Percentiles rank a stretch among this genome's conserved stretches.
Evolutionary conservation across 2,888 invertebrate genomes (phyloP).

Genomic region (Caenorhabditis auriculariae): DNA sequence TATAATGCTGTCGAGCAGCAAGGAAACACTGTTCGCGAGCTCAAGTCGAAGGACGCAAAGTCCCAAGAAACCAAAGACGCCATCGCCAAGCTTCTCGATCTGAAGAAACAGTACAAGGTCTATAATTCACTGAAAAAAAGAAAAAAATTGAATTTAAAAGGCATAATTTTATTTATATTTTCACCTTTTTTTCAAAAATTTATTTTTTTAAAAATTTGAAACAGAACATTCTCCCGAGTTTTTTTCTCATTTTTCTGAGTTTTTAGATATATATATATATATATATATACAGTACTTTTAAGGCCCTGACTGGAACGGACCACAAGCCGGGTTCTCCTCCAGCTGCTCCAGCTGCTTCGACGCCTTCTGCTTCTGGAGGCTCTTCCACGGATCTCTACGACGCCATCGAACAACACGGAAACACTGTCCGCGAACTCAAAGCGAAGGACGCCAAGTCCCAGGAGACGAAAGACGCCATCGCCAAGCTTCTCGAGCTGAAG

Average conservation of each 20-base stretch:
- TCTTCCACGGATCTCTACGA: conserved; percentile 6
- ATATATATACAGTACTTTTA: too few relatives aligned
- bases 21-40: conserved; percentile 74
- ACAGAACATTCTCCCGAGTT: too few relatives aligned
- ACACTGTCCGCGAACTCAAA: conserved; percentile 74
- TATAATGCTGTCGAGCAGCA: conserved; percentile 63
- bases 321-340: conserved; percentile 44
- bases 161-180: too few relatives aligned
- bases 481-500: conserved; percentile 74
- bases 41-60: conserved; percentile 68
- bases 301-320: conserved; percentile 71
- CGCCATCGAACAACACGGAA: conserved; percentile 68
- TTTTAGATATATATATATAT: too few relatives aligned
- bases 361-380: conserved; percentile 4
- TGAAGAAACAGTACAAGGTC: conserved; percentile 70
- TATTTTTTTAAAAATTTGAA: too few relatives aligned
- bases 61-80: conserved; percentile 69
- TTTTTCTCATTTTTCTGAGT: too few relatives aligned
- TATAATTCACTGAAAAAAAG: too few relatives aligned
- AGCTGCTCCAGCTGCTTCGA: conserved; percentile 17
- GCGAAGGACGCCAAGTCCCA: conserved; percentile 65
- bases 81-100: conserved; percentile 71
- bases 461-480: conserved; percentile 70
- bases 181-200: too few relatives aligned
- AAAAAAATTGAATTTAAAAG: too few relatives aligned